phyloP scores from a whole-genome alignment of 1,140 invertebrate species.

The Uloborus diversus region DNA sequence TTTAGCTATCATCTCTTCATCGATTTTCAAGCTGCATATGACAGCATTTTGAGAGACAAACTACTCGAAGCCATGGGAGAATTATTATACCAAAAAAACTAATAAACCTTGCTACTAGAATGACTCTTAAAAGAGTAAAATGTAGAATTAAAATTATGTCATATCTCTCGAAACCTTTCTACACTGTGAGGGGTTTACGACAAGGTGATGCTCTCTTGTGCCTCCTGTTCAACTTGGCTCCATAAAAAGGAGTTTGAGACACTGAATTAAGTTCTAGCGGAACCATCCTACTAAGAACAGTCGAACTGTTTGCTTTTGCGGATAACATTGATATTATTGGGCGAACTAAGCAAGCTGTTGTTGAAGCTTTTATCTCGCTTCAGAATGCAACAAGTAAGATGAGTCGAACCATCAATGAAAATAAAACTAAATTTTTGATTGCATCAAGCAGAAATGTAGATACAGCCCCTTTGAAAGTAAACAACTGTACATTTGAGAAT shows the following conservation, averaged over 20 bases:
- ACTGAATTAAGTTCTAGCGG: neutral
- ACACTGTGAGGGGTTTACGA: neutral
- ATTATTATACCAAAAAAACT: neutral
- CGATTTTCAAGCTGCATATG: too few species aligned
- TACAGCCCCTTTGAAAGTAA: neutral
- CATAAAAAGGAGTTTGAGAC: neutral
- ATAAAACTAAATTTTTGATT: neutral
- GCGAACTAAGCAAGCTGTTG: neutral
- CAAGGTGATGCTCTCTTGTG: neutral
- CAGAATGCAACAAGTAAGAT: neutral
- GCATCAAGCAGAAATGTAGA: neutral
- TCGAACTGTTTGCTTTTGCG: neutral
- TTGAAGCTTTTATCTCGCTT: neutral
- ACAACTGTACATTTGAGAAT: neutral
- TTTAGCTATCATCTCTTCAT: too few species aligned
- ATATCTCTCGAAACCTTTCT: neutral
- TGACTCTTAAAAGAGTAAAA: conserved; percentile 1
- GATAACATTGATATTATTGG: neutral
- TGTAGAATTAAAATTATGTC: conserved; percentile 4
- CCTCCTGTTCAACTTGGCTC: neutral
- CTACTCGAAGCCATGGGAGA: too few species aligned
- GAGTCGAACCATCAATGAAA: neutral
- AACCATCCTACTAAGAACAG: neutral
- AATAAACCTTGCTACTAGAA: too few species aligned
- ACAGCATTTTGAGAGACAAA: too few species aligned